These are phyloP conservation scores for Eretmocerus hayati DNA, from an alignment of 2,888 invertebrate genomes.

Conservation along the genomic window DNA sequence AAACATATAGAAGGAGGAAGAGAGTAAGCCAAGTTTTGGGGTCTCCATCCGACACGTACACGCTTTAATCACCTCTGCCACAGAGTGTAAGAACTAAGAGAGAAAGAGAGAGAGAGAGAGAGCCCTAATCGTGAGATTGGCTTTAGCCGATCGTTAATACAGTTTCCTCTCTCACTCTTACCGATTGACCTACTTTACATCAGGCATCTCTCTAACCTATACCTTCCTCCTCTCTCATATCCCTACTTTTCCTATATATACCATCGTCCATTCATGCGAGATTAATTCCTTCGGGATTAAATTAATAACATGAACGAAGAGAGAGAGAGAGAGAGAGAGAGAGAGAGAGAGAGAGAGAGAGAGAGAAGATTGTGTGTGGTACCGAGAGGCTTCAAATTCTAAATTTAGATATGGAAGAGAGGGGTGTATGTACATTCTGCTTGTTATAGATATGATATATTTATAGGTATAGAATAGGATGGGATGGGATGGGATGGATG, in stretches of 20 bases:
- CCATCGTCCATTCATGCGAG: constrained; percentile 20
- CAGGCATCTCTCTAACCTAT: background rate
- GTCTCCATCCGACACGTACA: background rate
- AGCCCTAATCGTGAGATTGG: constrained; percentile 18
- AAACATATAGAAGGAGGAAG: too few relatives aligned
- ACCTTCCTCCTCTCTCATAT: background rate
- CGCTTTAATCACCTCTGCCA: constrained; percentile 17
- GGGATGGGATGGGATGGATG: too few relatives aligned
- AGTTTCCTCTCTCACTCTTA: background rate
- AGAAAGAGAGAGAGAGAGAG: background rate
- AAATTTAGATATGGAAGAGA: too few relatives aligned
- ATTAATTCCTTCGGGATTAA: constrained; percentile 17
- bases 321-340: background rate
- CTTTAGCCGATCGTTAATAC: constrained; percentile 20
- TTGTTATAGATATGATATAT: too few relatives aligned
- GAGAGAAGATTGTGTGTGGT: background rate
- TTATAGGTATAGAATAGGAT: too few relatives aligned
- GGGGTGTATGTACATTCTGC: too few relatives aligned
- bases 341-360: background rate
- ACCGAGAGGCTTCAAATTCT: too few relatives aligned
- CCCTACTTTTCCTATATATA: background rate
- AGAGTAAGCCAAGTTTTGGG: too few relatives aligned
- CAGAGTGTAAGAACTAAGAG: too few relatives aligned
- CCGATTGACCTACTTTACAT: constrained; percentile 19
- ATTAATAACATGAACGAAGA: constrained; percentile 15